Percentiles rank a stretch among this genome's conserved stretches.
Evolutionary conservation across 1,140 invertebrate species (phyloP).

Genomic region (Philaenus spumarius): DNA sequence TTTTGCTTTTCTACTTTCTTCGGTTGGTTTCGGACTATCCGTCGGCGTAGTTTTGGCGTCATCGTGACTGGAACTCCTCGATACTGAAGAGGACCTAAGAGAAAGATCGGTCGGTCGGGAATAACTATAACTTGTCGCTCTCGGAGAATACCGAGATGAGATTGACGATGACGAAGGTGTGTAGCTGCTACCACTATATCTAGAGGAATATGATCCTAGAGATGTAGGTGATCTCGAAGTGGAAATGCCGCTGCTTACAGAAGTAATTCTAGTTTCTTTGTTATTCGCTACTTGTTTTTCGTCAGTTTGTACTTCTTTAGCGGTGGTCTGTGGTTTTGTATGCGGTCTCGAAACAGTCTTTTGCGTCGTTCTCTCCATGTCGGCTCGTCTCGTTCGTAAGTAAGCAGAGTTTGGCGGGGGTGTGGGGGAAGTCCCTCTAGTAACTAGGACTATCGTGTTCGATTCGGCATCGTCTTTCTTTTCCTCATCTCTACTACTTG

Average conservation of each 20-base stretch:
- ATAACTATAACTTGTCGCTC: constrained; percentile 17
- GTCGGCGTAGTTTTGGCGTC: constrained; percentile 1
- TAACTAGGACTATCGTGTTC: constrained; percentile 50
- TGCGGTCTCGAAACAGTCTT: constrained; percentile 16
- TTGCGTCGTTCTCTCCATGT: constrained; percentile 44
- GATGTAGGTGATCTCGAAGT: constrained; percentile 9
- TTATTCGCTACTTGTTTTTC: constrained; percentile 16
- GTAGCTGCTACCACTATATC: constrained; percentile 1
- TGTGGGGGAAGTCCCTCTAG: constrained; percentile 67
- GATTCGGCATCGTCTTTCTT: constrained; percentile 10
- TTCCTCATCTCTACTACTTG: background rate
- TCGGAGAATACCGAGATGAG: constrained; percentile 12
- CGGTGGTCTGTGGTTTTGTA: constrained; percentile 15
- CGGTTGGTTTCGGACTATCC: background rate
- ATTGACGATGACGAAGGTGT: constrained; percentile 6
- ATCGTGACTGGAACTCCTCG: background rate
- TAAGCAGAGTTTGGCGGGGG: constrained; percentile 55
- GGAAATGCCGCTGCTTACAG: background rate
- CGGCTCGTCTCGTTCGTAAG: constrained; percentile 55
- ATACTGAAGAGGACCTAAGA: constrained; percentile 7
- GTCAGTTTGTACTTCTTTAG: constrained; percentile 23
- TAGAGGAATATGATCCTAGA: constrained; percentile 1
- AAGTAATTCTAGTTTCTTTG: constrained; percentile 8
- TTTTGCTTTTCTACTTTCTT: constrained; percentile 3
- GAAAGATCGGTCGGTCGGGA: constrained; percentile 21